Evolutionary conservation across 2,888 invertebrate genomes (phyloP), one percentile per base, ranked within the genome.

Genomic region (Cerastoderma edule): DNA sequence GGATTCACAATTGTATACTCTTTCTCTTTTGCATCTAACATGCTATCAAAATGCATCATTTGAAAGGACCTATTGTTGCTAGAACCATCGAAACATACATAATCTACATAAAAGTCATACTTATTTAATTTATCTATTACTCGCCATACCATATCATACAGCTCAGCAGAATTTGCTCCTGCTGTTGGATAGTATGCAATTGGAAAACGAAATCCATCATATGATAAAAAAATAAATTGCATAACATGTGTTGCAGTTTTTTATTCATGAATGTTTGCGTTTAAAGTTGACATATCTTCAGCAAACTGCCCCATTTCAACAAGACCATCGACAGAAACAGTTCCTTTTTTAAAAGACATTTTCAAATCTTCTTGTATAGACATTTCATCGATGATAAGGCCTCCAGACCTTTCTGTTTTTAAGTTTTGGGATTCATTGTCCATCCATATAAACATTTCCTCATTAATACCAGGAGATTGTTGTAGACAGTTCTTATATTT

Each of bases 371-470:
- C 72, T 53, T 67, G 67, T 5, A 67, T 27, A 16, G 48, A 33
- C 75, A 75, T 75, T 67, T 75, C 75, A 53, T 75, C 75, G 19
- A 75, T 28, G 13, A 75, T 65, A 13, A 66, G 35, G 4, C 65
- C 65, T 24, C 65, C 70, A 56, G 6, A 56, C 24, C 28, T 56
- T 60, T 33, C 60, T 60, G 10, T 57, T 44, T 68, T 56, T 46
- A 57, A 30, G n/a, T 54, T 68, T 68, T 68, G 32, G 39, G 68
- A 53, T 46, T 68, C 68, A 28, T 32, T 57, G 28, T 30, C 6
- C 68, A 60, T 60, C 33, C 33, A 60, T 4, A 27, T 10, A n/a
- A 60, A 35, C 32, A 60, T 60, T 22, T 60, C 35, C 22, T 33
- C 33, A 33, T 60, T 60, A 6, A 60, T 60, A 27, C 60, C 33